These are phyloP conservation scores for Heliothis subflexa DNA, from an alignment of 1,140 invertebrate genomes.

Conservation along the genomic window DNA sequence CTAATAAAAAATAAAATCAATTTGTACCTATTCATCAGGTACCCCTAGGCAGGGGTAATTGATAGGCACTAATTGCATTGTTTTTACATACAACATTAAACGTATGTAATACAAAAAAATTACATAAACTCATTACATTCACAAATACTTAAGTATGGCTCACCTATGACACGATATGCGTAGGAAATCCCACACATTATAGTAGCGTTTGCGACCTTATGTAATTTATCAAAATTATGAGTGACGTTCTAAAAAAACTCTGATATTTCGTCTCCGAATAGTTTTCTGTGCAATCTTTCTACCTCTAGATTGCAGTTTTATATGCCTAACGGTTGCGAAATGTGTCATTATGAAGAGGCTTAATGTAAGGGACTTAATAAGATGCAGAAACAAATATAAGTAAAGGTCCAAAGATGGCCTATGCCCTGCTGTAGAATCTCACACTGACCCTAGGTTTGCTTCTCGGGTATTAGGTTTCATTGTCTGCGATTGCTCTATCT, in stretches of 20 bases:
- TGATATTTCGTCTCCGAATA: conserved; percentile 5
- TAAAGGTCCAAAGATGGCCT: too few relatives aligned
- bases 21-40: too few relatives aligned
- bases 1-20: not conserved
- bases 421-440: too few relatives aligned
- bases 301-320: conserved; percentile 29
- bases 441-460: too few relatives aligned
- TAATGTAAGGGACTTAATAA: too few relatives aligned
- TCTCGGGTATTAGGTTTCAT: too few relatives aligned
- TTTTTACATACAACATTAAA: not conserved
- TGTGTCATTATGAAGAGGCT: not conserved
- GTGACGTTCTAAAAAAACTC: conserved; percentile 31
- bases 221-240: conserved; percentile 47
- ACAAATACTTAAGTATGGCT: conserved; percentile 41
- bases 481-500: too few relatives aligned
- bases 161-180: conserved; percentile 65
- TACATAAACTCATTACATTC: conserved; percentile 18
- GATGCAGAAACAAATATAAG: too few relatives aligned
- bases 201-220: conserved; percentile 61
- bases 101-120: not conserved
- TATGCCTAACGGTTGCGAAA: conserved; percentile 21
- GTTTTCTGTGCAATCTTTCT: conserved; percentile 5
- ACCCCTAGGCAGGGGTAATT: too few relatives aligned
- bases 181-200: conserved; percentile 66
- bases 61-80: too few relatives aligned